phyloP scores from a whole-genome alignment of 2,888 invertebrate species.

The Ceraclea dissimilis region DNA sequence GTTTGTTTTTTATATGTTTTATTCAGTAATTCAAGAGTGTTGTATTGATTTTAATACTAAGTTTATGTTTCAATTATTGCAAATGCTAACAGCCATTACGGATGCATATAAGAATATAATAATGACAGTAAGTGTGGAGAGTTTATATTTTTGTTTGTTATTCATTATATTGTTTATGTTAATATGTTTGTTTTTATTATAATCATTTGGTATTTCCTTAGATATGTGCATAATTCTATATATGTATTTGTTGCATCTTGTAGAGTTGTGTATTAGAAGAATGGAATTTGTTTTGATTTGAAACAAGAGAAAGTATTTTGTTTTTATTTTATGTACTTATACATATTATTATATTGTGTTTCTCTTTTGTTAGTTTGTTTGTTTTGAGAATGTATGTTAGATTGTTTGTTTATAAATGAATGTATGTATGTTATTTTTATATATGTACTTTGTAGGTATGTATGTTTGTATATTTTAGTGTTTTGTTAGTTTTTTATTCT shows the following conservation, averaged over 20 bases:
- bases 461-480: too few relatives aligned
- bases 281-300: background rate
- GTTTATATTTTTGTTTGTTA: constrained; percentile 1
- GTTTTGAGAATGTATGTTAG: background rate
- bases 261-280: background rate
- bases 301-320: background rate
- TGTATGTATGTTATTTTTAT: too few relatives aligned
- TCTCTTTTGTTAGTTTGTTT: background rate
- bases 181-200: background rate
- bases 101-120: constrained; percentile 14
- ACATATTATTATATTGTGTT: background rate
- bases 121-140: constrained; percentile 10
- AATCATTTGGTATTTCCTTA: background rate
- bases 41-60: background rate
- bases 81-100: constrained; percentile 15
- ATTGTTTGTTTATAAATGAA: too few relatives aligned
- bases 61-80: constrained; percentile 7
- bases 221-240: background rate
- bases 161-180: constrained; percentile 2
- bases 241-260: background rate
- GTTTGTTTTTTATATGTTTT: background rate
- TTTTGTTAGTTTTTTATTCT: too few relatives aligned
- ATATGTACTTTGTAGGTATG: too few relatives aligned
- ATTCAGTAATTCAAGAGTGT: background rate
- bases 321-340: background rate